Base-by-base conservation (phyloP, 2,888 invertebrate species). In the Trachelus tabidus region DNA sequence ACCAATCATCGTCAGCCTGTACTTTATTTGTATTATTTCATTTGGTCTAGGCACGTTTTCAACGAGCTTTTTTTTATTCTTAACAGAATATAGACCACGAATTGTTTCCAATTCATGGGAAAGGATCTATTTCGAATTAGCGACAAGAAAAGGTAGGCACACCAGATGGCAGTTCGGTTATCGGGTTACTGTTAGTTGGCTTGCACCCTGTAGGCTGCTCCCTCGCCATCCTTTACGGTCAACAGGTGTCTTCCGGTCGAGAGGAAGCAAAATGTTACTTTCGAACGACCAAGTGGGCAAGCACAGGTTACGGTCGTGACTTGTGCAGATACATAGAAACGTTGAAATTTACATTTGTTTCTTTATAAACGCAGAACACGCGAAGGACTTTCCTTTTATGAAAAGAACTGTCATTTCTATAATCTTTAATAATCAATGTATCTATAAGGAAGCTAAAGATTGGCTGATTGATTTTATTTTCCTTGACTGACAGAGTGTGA, bases 211-310 rank as follows among this genome's bases (percentile, higher is more conserved):
- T 56, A 23, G 56, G 56, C 56, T 23, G 23, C 56, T 56, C 56
- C 71, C 79, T 75, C 78, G 79, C 79, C 84, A 77, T 82, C 81
- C 80, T 56, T 83, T 79, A 79, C 83, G 83, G 84, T 86, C 88
- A 90, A 90, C 90, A 90, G 90, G 90, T 90, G 90, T 90, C 85
- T 88, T 87, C 86, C 90, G 87, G 85, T 76, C 81, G 75, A 79
- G 79, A 76, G 77, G 71, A 71, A 71, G 33, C 31, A 34, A 71
- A 71, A 71, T 34, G 71, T 56, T 56, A 56, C 56, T 23, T 56
- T 56, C 9, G 23, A 23, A 23, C 23, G 9, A 56, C 56, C 56
- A 56, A 23, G 56, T 56, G 23, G 56, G 23, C 56, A 56, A 56
- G 56, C 23, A 15, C 56, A 9, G 56, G 56, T 56, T 56, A 56